A percentile compares a stretch with the other conserved stretches of the same genome.
Conservation (phyloP, 2,113 vertebrate genomes). For the Sylvilagus bachmani region DNA sequence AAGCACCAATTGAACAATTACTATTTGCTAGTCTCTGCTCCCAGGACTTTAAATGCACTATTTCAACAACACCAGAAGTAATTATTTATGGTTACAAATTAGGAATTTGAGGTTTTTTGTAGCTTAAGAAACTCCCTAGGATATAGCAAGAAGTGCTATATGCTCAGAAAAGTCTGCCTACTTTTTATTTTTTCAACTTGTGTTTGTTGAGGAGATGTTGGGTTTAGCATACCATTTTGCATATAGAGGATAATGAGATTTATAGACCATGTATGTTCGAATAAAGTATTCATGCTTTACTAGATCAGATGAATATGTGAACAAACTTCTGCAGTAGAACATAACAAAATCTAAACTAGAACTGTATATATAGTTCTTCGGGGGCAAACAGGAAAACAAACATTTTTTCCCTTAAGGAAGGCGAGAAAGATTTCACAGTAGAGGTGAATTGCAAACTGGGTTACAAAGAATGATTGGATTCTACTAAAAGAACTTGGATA, state of each 20-base stretch:
- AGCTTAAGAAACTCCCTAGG: background rate
- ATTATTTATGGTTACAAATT: background rate
- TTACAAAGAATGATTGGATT: constrained; percentile 24
- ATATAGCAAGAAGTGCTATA: background rate
- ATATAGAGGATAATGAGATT: background rate
- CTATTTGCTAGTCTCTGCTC: background rate
- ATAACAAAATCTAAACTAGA: background rate
- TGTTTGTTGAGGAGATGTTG: constrained; percentile 11
- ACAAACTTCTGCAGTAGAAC: background rate
- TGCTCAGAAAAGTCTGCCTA: background rate
- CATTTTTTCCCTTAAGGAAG: background rate
- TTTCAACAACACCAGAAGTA: background rate
- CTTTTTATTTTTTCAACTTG: background rate
- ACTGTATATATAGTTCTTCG: background rate
- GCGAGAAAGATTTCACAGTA: constrained; percentile 7
- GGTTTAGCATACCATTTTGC: constrained; percentile 38
- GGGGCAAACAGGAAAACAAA: background rate
- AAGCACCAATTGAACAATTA: constrained; percentile 31
- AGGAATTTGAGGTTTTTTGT: constrained; percentile 20
- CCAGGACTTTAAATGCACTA: background rate
- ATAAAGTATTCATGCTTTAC: background rate
- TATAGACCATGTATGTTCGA: background rate
- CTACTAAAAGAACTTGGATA: background rate
- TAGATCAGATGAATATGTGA: background rate
- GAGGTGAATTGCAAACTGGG: background rate